A percentile compares a stretch with the other conserved stretches of the same genome.
These are phyloP conservation scores for Nasonia giraulti DNA, from an alignment of 1,140 invertebrate genomes.

Conservation along the genomic window DNA sequence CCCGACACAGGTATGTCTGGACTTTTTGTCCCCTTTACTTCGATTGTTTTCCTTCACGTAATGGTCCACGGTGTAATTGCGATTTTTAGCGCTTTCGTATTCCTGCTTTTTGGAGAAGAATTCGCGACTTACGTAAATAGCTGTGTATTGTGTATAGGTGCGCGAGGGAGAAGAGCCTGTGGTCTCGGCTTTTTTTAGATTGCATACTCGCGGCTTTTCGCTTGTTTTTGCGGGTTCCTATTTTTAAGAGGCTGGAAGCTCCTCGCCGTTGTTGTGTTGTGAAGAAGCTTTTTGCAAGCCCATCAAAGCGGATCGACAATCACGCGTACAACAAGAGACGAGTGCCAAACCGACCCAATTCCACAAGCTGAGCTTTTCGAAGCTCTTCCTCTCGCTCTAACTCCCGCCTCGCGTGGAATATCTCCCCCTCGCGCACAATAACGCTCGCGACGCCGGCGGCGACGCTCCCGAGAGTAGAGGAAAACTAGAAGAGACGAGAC, in stretches of 20 bases:
- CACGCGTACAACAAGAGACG: neutral
- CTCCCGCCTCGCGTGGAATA: neutral
- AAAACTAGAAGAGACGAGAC: constrained; percentile 14
- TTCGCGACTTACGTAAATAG: neutral
- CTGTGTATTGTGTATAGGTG: neutral
- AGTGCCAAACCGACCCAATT: constrained; percentile 21
- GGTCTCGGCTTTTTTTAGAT: neutral
- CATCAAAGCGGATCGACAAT: no score
- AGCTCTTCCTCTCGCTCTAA: neutral
- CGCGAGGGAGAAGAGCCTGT: neutral
- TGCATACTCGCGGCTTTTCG: neutral
- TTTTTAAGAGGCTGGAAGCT: neutral
- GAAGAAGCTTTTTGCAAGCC: no score
- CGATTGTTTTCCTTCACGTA: neutral
- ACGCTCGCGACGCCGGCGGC: neutral
- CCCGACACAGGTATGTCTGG: neutral
- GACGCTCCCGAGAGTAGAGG: neutral
- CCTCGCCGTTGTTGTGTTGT: neutral
- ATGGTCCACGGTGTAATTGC: neutral
- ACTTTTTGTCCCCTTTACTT: neutral
- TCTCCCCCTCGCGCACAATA: neutral
- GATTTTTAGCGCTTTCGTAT: neutral
- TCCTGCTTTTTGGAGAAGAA: neutral
- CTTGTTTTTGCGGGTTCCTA: neutral
- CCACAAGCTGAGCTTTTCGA: neutral